phyloP scores from a whole-genome alignment of 2,797 vertebrate species.

The Girardinus metallicus region DNA sequence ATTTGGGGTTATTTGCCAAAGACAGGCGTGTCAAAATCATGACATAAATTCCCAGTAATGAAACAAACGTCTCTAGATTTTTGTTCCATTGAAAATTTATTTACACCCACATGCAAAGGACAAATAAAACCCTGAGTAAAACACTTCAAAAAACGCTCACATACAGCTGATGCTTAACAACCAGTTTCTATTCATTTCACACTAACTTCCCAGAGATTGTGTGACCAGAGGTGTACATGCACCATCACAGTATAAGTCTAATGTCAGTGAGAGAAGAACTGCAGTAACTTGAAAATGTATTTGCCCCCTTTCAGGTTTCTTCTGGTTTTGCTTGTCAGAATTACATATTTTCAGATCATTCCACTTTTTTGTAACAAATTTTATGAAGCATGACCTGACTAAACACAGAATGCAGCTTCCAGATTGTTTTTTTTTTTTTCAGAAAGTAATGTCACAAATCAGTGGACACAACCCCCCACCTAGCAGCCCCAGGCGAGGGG shows the following conservation, averaged over 20 bases:
- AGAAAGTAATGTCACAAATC: no score
- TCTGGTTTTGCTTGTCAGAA: neutral
- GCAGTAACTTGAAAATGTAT: neutral
- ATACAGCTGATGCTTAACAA: neutral
- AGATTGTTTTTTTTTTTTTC: neutral
- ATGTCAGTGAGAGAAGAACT: neutral
- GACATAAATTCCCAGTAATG: neutral
- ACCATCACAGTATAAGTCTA: constrained; percentile 3
- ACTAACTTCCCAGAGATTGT: neutral
- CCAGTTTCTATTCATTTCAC: neutral
- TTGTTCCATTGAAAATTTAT: neutral
- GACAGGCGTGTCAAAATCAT: neutral
- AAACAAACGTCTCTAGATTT: neutral
- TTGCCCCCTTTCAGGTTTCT: neutral
- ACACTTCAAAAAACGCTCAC: neutral
- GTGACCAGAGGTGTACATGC: neutral
- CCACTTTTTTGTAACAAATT: neutral
- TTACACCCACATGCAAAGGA: neutral
- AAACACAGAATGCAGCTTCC: neutral
- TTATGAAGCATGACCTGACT: neutral
- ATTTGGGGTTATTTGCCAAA: neutral
- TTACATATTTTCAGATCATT: neutral
- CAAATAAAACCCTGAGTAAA: neutral
- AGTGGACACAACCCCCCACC: no score
- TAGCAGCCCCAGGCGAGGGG: no score